Percentiles rank a stretch among this genome's conserved stretches.
Evolutionary conservation across 1,140 invertebrate genomes (phyloP).

Genomic region (Lepidurus packardi): DNA sequence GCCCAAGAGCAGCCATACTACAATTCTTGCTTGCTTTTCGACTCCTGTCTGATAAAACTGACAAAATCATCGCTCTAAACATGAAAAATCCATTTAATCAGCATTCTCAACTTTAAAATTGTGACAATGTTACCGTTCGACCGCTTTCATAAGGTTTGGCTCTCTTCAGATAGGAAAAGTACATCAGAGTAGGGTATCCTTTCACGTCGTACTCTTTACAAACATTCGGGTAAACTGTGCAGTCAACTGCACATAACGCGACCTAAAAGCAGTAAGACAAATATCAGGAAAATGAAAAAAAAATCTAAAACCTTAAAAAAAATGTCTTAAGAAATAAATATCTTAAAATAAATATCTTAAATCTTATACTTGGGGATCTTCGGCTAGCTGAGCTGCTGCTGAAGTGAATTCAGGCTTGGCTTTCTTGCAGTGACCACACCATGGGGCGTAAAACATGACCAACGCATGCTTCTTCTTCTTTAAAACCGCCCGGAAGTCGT

Average conservation of each 20-base stretch:
- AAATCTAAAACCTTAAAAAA: no score
- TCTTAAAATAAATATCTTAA: no score
- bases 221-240: conserved; percentile 58
- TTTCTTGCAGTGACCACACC: conserved; percentile 87
- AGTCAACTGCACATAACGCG: conserved; percentile 76
- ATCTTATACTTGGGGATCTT: conserved; percentile 55
- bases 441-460: conserved; percentile 88
- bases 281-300: no score
- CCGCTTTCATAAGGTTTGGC: conserved; percentile 62
- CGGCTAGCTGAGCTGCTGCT: conserved; percentile 64
- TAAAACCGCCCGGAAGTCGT: conserved; percentile 60
- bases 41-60: conserved; percentile 26
- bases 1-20: not conserved
- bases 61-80: conserved; percentile 27
- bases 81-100: not conserved
- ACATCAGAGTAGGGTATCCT: conserved; percentile 81
- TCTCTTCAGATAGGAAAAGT: conserved; percentile 78
- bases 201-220: conserved; percentile 66
- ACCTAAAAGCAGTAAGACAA: conserved; percentile 40
- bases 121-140: conserved; percentile 53
- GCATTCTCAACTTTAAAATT: not conserved
- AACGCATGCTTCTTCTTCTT: conserved; percentile 67
- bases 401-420: conserved; percentile 76
- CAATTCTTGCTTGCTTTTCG: conserved; percentile 28
- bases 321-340: no score